Percentiles rank a stretch among this genome's conserved stretches.
These are phyloP conservation scores for Caenorhabditis sp. DNA, from an alignment of 2,888 invertebrate genomes.

Conservation along the genomic window DNA sequence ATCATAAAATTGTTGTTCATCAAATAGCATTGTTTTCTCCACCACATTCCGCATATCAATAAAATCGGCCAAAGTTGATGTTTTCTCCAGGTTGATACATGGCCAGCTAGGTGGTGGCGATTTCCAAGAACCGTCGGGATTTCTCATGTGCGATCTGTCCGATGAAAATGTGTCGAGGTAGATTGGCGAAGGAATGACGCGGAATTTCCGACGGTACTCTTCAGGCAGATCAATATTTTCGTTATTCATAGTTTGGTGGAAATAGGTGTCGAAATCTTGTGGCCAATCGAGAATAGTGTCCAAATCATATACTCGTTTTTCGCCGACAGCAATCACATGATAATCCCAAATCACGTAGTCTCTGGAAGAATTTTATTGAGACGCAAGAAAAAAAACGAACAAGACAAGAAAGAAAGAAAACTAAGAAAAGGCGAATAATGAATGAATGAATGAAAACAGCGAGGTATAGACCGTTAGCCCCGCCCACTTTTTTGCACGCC, in stretches of 20 bases:
- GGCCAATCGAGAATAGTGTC: constrained; percentile 39
- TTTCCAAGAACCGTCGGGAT: constrained; percentile 18
- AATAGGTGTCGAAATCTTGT: constrained; percentile 25
- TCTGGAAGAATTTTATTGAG: constrained; percentile 10
- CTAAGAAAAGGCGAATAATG: too few species aligned
- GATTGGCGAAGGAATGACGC: constrained; percentile 20
- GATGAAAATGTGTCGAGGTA: constrained; percentile 35
- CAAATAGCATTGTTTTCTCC: constrained; percentile 1
- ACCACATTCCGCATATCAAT: constrained; percentile 5
- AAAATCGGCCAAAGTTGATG: constrained; percentile 16
- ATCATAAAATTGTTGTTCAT: constrained; percentile 7
- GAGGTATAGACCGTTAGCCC: too few species aligned
- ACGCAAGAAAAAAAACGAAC: background rate
- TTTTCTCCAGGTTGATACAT: constrained; percentile 4
- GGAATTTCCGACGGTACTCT: constrained; percentile 34
- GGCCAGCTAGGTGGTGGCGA: constrained; percentile 27
- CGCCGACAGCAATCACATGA: constrained; percentile 46
- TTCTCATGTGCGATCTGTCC: constrained; percentile 46
- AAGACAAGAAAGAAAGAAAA: too few species aligned
- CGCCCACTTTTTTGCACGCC: too few species aligned
- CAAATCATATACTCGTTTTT: constrained; percentile 36
- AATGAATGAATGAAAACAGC: too few species aligned
- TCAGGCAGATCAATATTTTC: constrained; percentile 15
- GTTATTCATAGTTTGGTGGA: constrained; percentile 19
- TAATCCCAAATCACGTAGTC: constrained; percentile 53